A percentile compares a stretch with the other conserved stretches of the same genome.
Evolutionary conservation across 1,140 invertebrate genomes (phyloP).

Genomic region (Leptinotarsa texana): DNA sequence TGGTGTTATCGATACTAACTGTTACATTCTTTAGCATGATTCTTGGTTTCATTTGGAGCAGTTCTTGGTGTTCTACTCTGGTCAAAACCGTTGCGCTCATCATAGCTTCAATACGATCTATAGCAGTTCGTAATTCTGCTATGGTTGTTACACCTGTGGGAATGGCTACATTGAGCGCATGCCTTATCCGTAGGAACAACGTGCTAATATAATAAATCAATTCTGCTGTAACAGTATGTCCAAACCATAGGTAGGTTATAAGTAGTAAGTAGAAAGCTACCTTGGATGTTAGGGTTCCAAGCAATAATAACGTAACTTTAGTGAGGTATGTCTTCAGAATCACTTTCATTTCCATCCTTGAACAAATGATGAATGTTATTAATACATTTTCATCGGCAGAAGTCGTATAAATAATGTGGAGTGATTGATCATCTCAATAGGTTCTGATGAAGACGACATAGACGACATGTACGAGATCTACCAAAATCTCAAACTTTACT

Average conservation of each 20-base stretch:
- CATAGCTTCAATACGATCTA: conserved; percentile 35
- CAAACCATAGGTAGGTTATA: conserved; percentile 71
- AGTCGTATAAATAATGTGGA: neutral
- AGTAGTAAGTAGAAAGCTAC: conserved; percentile 58
- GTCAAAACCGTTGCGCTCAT: conserved; percentile 30
- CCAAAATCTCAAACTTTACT: no score
- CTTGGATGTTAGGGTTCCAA: conserved; percentile 68
- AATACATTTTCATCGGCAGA: no score
- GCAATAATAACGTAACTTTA: conserved; percentile 28
- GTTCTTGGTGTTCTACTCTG: conserved; percentile 17
- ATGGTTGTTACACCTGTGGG: conserved; percentile 67
- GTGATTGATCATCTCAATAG: neutral
- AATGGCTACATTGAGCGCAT: conserved; percentile 74
- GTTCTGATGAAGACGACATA: neutral
- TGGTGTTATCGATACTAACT: conserved; percentile 39
- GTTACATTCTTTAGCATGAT: conserved; percentile 29
- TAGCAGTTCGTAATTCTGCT: conserved; percentile 54
- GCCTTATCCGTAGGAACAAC: conserved; percentile 72
- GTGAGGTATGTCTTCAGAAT: conserved; percentile 37
- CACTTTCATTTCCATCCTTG: conserved; percentile 37
- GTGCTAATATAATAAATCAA: conserved; percentile 76
- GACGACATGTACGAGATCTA: no score
- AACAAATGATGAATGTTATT: conserved; percentile 9
- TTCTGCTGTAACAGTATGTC: conserved; percentile 70
- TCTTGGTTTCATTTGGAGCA: conserved; percentile 28